Conservation (phyloP, 2,113 vertebrate species). For the Abramis brama region DNA sequence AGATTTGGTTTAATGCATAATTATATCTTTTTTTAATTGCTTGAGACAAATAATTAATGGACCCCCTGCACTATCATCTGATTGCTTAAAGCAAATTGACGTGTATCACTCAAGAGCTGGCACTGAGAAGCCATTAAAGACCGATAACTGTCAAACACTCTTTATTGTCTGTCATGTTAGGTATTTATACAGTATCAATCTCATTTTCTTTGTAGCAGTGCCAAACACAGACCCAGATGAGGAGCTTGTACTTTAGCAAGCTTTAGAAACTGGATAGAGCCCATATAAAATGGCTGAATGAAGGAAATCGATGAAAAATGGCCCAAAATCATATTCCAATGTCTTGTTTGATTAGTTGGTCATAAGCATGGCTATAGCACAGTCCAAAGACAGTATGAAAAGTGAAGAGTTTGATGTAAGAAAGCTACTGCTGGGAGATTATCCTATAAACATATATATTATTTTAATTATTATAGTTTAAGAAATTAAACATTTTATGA, state of each 20-base stretch:
- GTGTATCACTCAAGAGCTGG: constrained; percentile 10
- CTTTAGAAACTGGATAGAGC: background rate
- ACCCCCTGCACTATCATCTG: background rate
- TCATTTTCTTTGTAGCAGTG: constrained; percentile 2
- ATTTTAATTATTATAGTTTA: background rate
- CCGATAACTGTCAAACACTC: constrained; percentile 4
- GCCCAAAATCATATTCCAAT: background rate
- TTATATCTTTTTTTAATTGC: too few species aligned
- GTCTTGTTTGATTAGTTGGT: background rate
- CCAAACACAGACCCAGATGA: background rate
- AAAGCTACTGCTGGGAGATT: background rate
- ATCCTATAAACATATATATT: background rate
- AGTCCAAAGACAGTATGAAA: background rate
- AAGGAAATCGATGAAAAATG: background rate
- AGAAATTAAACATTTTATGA: background rate
- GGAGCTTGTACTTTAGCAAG: background rate
- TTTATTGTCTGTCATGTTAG: constrained; percentile 21
- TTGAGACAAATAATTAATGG: background rate
- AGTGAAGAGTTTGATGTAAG: background rate
- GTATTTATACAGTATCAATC: background rate
- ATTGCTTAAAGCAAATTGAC: background rate
- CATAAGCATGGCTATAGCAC: background rate
- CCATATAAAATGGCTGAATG: background rate
- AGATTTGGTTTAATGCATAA: too few species aligned
- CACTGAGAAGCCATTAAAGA: background rate